phyloP scores from a whole-genome alignment of 2,113 vertebrate species.

The Bathybates hornii region DNA sequence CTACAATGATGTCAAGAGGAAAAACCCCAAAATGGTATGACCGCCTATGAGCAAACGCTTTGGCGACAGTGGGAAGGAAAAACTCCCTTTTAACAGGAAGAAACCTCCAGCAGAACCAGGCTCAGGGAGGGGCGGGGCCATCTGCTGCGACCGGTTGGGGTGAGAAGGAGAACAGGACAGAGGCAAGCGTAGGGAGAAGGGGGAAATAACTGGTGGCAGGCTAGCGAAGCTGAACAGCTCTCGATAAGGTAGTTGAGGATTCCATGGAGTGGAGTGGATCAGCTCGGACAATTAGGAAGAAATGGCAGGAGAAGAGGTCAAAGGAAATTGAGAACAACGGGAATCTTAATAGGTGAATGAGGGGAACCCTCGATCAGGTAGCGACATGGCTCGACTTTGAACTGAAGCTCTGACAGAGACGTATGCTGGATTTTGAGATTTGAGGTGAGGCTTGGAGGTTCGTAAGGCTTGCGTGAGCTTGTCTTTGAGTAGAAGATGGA shows the following conservation, averaged over 20 bases:
- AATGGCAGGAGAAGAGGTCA: neutral
- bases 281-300: neutral
- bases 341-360: neutral
- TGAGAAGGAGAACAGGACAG: neutral
- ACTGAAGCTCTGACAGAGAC: neutral
- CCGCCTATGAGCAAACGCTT: too few relatives aligned
- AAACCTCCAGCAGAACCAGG: too few relatives aligned
- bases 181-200: neutral
- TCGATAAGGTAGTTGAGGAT: fast-evolving
- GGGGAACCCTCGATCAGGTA: neutral
- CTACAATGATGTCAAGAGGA: too few relatives aligned
- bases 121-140: too few relatives aligned
- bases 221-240: neutral
- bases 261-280: neutral
- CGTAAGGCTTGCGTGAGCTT: neutral
- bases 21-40: too few relatives aligned
- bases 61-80: too few relatives aligned
- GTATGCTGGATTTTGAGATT: neutral
- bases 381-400: neutral
- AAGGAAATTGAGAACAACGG: neutral
- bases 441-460: neutral
- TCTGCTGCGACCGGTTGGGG: neutral
- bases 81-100: too few relatives aligned
- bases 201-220: neutral
- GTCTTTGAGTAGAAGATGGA: neutral